Base-by-base conservation (phyloP, 2,888 invertebrate species). In the Caenorhabditis plicata region DNA sequence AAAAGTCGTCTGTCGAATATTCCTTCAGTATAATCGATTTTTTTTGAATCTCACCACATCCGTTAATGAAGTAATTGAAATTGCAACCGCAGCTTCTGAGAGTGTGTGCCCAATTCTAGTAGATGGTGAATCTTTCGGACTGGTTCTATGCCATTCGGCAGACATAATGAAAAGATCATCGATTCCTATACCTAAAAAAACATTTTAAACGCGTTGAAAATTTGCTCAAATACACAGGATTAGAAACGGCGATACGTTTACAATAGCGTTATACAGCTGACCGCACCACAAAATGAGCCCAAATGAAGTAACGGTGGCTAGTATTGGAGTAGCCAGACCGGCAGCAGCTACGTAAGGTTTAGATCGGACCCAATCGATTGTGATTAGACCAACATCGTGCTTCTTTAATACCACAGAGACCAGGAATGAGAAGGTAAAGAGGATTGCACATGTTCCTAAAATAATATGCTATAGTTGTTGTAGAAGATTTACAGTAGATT, bases 101-200 rank as follows among this genome's bases (percentile, higher is more conserved):
- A 92, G 86, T 84, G 90, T 91, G 58, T 87, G 87, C 0, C 89
- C 91, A 88, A 93, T 89, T 38, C 93, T 85, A 39, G 54, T 36
- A 11, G 64, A 57, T 13, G 68, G 63, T 11, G 65, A 64, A 42
- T 70, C 53, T 38, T 71, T 52, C 5, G 80, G 73, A n/a, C 90
- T 89, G 0, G 92, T 92, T 47, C 92, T 86, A 58, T 93, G 86
- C 93, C 93, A 94, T 0, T 92, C 92, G 2, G 92, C 92, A 75
- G 92, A 83, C 90, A 94, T 91, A n/a, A 94, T 92, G 81, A 93
- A 94, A 0, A 92, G 92, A 82, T 93, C 93, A 81, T 94, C 93
- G 64, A 93, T 92, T 60, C 93, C 93, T 78, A 94, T 92, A 79
- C 92, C 93, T 92, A 81, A 17, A 82, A 42, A 25, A 49, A 15